Evolutionary conservation across 2,888 invertebrate genomes (phyloP).

Genomic region (Acrobasis repandana): DNA sequence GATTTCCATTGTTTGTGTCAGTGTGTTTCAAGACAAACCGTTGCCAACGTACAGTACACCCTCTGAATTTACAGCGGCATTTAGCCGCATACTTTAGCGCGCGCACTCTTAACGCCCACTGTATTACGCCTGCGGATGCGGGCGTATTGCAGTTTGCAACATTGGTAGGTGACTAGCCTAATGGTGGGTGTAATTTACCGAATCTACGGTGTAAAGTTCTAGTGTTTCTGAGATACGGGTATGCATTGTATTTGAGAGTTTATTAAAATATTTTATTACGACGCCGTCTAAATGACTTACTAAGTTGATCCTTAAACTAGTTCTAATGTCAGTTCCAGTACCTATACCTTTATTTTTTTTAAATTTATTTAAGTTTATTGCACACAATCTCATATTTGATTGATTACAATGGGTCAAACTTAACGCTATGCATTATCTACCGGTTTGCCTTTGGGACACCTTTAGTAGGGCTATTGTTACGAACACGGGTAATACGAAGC

Average conservation of each 20-base stretch:
- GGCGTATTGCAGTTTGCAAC: conserved; percentile 34
- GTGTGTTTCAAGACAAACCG: conserved; percentile 45
- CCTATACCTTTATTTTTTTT: too few species aligned
- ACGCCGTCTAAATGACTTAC: neutral
- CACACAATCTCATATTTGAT: too few species aligned
- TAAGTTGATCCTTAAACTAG: too few species aligned
- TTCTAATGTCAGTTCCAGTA: too few species aligned
- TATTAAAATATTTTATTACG: neutral
- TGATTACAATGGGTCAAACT: too few species aligned
- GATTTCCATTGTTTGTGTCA: conserved; percentile 20
- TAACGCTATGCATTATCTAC: too few species aligned
- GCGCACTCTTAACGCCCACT: conserved; percentile 63
- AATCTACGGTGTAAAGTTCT: conserved; percentile 3
- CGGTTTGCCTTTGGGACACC: too few species aligned
- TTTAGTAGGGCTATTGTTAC: too few species aligned
- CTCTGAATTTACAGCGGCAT: conserved; percentile 66
- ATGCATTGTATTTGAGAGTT: too few species aligned
- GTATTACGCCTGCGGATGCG: conserved; percentile 47
- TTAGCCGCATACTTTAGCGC: conserved; percentile 70
- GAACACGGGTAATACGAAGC: too few species aligned
- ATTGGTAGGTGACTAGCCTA: conserved; percentile 15
- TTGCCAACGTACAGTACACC: conserved; percentile 62
- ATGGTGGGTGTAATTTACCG: conserved; percentile 16
- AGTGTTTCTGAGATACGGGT: neutral
- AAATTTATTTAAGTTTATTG: too few species aligned